Percentiles rank a stretch among this genome's conserved stretches.
Evolutionary conservation across 2,797 vertebrate genomes (phyloP).

Genomic region (Myioborus melanocephalus): DNA sequence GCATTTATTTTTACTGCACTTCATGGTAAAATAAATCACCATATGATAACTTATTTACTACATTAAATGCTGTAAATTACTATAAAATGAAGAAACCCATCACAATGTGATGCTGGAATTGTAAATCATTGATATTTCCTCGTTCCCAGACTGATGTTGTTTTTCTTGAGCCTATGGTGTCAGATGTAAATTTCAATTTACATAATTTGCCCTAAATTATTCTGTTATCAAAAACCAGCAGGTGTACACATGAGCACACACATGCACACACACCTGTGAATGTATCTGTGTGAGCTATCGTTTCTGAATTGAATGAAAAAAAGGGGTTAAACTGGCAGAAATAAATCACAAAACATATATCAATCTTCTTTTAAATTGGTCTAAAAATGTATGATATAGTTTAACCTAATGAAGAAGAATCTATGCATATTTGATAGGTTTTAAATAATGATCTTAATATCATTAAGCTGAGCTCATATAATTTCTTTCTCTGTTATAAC

Average conservation of each 20-base stretch:
- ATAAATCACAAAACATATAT: constrained; percentile 7
- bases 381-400: not conserved
- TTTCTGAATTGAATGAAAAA: constrained; percentile 35
- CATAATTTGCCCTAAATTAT: constrained; percentile 30
- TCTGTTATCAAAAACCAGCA: constrained; percentile 23
- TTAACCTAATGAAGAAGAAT: constrained; percentile 25
- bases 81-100: constrained; percentile 56
- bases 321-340: not conserved
- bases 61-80: constrained; percentile 62
- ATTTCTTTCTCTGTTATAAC: not conserved
- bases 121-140: constrained; percentile 55
- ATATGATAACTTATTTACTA: constrained; percentile 47
- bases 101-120: not conserved
- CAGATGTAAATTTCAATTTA: not conserved
- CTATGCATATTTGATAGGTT: not conserved
- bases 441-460: constrained; percentile 34
- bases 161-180: constrained; percentile 46
- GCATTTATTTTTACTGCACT: constrained; percentile 45
- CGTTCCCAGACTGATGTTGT: constrained; percentile 21
- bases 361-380: not conserved
- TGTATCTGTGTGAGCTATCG: not conserved
- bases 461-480: constrained; percentile 22
- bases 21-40: constrained; percentile 51
- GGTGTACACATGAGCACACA: not conserved
- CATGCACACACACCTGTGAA: not conserved